Evolutionary conservation across 1,140 invertebrate genomes (phyloP).

Genomic region (Trichonephila clavipes): DNA sequence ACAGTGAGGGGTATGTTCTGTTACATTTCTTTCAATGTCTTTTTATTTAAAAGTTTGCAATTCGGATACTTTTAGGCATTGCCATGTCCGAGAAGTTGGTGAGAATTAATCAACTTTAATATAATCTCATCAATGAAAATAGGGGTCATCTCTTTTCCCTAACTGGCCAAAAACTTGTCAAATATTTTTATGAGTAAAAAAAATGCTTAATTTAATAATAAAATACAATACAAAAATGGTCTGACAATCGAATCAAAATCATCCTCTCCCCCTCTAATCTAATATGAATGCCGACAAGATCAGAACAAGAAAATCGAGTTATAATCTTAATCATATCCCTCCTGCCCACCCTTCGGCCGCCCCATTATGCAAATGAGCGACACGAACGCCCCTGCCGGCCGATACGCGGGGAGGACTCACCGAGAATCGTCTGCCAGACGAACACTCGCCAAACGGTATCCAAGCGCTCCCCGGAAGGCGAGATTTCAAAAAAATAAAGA

Average conservation of each 20-base stretch:
- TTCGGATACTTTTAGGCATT: no score
- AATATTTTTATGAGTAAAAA: neutral
- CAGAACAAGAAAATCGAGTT: slow-evolving; percentile 68
- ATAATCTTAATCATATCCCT: slow-evolving; percentile 48
- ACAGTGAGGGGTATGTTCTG: no score
- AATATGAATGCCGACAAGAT: slow-evolving; percentile 30
- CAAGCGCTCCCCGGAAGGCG: neutral
- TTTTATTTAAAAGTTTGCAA: no score
- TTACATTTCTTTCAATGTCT: no score
- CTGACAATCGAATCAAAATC: slow-evolving; percentile 62
- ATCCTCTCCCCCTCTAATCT: slow-evolving; percentile 28
- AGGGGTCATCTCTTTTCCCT: no score
- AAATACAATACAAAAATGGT: slow-evolving; percentile 12
- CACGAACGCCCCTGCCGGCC: slow-evolving; percentile 56
- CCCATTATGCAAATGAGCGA: slow-evolving; percentile 74
- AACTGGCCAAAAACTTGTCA: no score
- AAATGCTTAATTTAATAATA: neutral
- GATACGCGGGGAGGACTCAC: neutral
- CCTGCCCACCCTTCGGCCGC: neutral
- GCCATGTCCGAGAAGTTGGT: no score
- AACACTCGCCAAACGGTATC: slow-evolving; percentile 31
- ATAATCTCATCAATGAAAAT: no score
- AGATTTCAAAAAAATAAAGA: neutral
- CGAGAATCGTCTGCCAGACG: slow-evolving; percentile 47
- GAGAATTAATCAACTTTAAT: no score